Evolutionary conservation across 2,888 invertebrate species (phyloP).

Genomic region (Exephanes ischioxanthus): DNA sequence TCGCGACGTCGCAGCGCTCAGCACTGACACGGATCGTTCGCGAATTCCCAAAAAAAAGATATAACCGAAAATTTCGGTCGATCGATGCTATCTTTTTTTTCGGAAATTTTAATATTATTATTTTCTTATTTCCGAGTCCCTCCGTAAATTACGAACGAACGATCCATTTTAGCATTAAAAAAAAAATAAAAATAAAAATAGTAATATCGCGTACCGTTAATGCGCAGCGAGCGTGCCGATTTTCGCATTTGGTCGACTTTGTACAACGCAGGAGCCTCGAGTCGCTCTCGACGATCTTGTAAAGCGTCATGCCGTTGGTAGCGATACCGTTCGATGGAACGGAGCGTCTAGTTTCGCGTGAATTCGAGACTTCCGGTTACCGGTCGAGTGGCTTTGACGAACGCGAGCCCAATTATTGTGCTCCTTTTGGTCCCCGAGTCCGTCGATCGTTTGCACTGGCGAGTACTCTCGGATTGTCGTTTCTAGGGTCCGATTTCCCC

Average conservation of each 20-base stretch:
- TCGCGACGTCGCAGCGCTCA: background rate
- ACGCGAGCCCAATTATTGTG: conserved; percentile 64
- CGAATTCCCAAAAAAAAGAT: conserved; percentile 59
- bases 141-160: conserved; percentile 59
- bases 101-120: background rate
- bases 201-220: background rate
- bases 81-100: background rate
- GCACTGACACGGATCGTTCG: conserved; percentile 26
- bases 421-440: conserved; percentile 44
- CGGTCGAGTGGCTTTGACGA: conserved; percentile 55
- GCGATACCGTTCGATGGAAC: conserved; percentile 12
- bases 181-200: conserved; percentile 1
- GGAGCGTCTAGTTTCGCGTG: conserved; percentile 52
- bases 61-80: background rate
- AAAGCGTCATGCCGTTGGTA: background rate
- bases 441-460: conserved; percentile 36
- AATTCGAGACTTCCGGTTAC: conserved; percentile 57
- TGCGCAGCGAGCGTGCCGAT: background rate
- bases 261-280: conserved; percentile 35
- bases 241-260: conserved; percentile 18
- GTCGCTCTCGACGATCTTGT: conserved; percentile 41
- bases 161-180: conserved; percentile 7
- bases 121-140: conserved; percentile 27
- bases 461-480: conserved; percentile 41
- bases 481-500: conserved; percentile 39